Evolutionary conservation across 2,888 invertebrate species (phyloP).

Genomic region (Tipula lateralis): DNA sequence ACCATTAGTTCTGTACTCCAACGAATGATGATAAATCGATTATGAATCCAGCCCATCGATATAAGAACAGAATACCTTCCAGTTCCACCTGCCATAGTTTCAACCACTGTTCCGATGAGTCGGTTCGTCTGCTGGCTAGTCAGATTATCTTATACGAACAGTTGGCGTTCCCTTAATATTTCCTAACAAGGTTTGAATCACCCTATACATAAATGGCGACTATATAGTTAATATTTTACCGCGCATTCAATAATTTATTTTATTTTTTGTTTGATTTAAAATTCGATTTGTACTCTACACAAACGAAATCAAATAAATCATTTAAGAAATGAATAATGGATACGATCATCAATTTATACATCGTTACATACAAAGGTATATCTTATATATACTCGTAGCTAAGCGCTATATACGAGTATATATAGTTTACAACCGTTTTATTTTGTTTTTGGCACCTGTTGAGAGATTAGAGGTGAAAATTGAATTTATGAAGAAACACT

Average conservation of each 20-base stretch:
- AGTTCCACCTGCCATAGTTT: too few species aligned
- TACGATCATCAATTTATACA: background rate
- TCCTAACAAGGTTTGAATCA: too few species aligned
- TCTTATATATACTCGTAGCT: background rate
- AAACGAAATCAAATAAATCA: conserved; percentile 5
- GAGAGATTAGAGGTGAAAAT: conserved; percentile 24
- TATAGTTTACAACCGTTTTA: conserved; percentile 2
- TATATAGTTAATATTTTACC: background rate
- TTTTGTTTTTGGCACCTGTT: conserved; percentile 24
- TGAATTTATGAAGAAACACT: background rate
- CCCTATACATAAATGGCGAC: too few species aligned
- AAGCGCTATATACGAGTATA: background rate
- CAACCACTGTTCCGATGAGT: too few species aligned
- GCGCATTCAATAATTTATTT: background rate
- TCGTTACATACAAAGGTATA: background rate
- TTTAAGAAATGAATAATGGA: conserved; percentile 1
- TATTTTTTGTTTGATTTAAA: background rate
- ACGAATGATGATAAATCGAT: too few species aligned
- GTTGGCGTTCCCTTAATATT: too few species aligned
- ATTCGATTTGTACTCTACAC: background rate
- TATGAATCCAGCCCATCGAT: too few species aligned
- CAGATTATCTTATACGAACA: too few species aligned
- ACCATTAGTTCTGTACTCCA: too few species aligned
- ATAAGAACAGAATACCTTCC: too few species aligned
- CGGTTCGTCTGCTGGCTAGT: too few species aligned